phyloP scores from a whole-genome alignment of 2,113 vertebrate species.

The Neotragus moschatus region DNA sequence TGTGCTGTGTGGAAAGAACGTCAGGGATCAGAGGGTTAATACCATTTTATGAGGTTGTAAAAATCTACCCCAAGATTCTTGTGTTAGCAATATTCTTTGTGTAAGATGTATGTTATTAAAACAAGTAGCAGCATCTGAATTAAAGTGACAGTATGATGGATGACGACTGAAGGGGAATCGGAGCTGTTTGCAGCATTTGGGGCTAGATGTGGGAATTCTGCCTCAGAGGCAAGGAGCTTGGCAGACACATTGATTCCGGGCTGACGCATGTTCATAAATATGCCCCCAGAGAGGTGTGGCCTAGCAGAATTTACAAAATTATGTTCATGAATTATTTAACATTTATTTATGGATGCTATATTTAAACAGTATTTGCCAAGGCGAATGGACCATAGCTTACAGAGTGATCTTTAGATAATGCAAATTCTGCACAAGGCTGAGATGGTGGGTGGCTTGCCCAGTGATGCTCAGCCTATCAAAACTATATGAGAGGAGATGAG shows the following conservation, averaged over 20 bases:
- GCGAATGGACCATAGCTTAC: conserved; percentile 75
- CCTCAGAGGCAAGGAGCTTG: conserved; percentile 83
- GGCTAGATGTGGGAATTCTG: conserved; percentile 87
- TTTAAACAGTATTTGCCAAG: conserved; percentile 83
- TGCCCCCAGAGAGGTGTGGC: conserved; percentile 90
- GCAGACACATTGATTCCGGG: conserved; percentile 89
- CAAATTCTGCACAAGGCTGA: conserved; percentile 74
- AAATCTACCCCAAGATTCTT: conserved; percentile 86
- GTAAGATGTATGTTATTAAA: conserved; percentile 94
- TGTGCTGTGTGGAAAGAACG: conserved; percentile 71
- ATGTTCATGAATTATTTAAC: conserved; percentile 97
- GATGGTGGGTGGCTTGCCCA: conserved; percentile 55
- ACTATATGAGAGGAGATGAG: conserved; percentile 55
- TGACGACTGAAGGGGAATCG: conserved; percentile 86
- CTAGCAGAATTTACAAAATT: conserved; percentile 88
- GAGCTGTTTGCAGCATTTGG: conserved; percentile 86
- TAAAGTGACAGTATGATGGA: conserved; percentile 96
- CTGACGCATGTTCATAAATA: conserved; percentile 87
- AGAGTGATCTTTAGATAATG: conserved; percentile 80
- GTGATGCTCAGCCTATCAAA: conserved; percentile 73
- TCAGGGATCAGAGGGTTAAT: conserved; percentile 88
- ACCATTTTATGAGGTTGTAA: conserved; percentile 89
- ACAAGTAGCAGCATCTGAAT: conserved; percentile 97
- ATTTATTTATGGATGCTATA: conserved; percentile 88
- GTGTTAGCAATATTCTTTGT: conserved; percentile 90